Evolutionary conservation across 2,797 vertebrate species (phyloP), one percentile per base, ranked within the genome.

Genomic region (Brachyrhaphis roseni): DNA sequence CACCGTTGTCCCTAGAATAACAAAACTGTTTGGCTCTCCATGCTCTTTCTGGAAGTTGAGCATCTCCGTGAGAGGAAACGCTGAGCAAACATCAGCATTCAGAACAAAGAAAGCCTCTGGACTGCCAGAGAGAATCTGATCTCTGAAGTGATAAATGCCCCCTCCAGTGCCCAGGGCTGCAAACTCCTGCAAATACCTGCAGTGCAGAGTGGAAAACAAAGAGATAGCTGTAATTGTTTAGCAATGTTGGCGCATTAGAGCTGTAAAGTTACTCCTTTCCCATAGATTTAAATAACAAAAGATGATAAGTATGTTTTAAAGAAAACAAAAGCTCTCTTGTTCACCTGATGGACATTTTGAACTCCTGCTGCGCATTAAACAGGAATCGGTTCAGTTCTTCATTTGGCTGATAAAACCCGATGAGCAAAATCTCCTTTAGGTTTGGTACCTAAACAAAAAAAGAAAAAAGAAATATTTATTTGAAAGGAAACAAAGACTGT

Each of bases 101-200:
- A 99, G 94, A 79, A 99, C 96, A 84, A 99, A 99, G 90, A 96
- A 96, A 36, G 97, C 97, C 84, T 98, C 97, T 0, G 98, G 96
- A 81, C 93, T 92, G 26, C 98, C 98, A 0, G 97, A 96, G 78
- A 99, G 95, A 91, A 99, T 99, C 96, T 99, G 98, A 94, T 99
- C 98, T 92, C 98, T 95, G 94, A 99, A 99, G 90, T 99, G 98
- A 89, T 99, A 99, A 89, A 99, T 97, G 84, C 98, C 98, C 53
- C 98, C 98, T 36, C 97, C 98, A 0, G 98, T 99, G 82, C 98
- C 97, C 90, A 99, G 95, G 4, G 98, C 98, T 0, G 97, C 95
- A 0, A 98, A 99, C 86, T 99, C 98, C 94, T 99, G 98, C 79
- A 99, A 95, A 81, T 99, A 99, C 93, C 98, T 99, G 88, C 0